These are phyloP conservation scores for Heteropelma amictum DNA, from an alignment of 2,888 invertebrate genomes.

Conservation along the genomic window DNA sequence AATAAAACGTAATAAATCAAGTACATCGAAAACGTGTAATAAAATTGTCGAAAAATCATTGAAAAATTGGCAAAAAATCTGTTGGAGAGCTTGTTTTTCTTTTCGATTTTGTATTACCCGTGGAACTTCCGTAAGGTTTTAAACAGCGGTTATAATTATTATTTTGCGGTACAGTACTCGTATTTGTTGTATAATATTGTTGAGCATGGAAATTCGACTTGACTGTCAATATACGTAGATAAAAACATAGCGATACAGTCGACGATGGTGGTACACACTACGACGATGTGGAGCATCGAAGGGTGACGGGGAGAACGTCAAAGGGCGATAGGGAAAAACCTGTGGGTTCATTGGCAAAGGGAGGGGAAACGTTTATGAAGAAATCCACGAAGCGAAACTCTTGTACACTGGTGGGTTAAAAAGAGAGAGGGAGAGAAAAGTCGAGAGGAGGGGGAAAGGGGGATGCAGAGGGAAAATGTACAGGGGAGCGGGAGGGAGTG, in stretches of 20 bases:
- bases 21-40: no score
- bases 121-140: no score
- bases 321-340: conserved; percentile 55
- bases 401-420: background rate
- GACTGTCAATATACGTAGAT: background rate
- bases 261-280: conserved; percentile 40
- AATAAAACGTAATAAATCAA: no score
- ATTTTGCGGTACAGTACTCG: no score
- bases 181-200: background rate
- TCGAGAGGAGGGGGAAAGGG: background rate
- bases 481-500: conserved; percentile 55
- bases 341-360: conserved; percentile 44
- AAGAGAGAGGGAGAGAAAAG: no score
- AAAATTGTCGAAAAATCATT: no score
- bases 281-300: conserved; percentile 43
- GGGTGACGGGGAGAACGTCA: conserved; percentile 48
- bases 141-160: no score
- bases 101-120: no score
- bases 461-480: conserved; percentile 44
- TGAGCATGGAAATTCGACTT: no score
- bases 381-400: no score
- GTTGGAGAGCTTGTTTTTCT: no score
- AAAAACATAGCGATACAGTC: conserved; percentile 31
- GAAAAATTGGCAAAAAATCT: no score
- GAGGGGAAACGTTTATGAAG: conserved; percentile 49